Percentiles rank a stretch among this genome's conserved stretches.
Evolutionary conservation across 2,888 invertebrate genomes (phyloP).

Genomic region (Microchrysa polita): DNA sequence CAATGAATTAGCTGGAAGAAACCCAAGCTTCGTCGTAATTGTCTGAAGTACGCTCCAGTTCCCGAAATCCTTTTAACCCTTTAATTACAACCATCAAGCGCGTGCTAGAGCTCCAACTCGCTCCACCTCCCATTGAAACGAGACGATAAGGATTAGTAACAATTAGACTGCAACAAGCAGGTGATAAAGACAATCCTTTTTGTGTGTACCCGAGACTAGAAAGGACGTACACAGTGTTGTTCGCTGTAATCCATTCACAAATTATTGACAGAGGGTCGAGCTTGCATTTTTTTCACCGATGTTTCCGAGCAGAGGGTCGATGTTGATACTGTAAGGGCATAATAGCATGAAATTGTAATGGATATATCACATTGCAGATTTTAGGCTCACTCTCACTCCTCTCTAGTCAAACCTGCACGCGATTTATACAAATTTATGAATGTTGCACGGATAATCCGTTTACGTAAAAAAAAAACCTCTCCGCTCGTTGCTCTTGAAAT

Average conservation of each 20-base stretch:
- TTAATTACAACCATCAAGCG: neutral
- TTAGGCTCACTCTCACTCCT: neutral
- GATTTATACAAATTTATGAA: no score
- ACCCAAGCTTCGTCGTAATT: conserved; percentile 15
- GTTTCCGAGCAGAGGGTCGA: neutral
- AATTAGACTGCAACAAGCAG: conserved; percentile 40
- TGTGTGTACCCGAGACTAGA: neutral
- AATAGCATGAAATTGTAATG: neutral
- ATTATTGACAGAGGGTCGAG: neutral
- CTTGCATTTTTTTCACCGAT: neutral
- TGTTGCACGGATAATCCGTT: no score
- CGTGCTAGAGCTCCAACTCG: neutral
- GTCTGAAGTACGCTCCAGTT: conserved; percentile 17
- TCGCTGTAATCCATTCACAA: conserved; percentile 12
- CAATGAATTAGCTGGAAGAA: conserved; percentile 31
- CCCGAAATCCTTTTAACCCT: conserved; percentile 24
- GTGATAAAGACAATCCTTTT: conserved; percentile 33
- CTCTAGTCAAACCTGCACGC: neutral
- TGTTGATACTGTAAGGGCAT: neutral
- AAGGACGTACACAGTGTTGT: conserved; percentile 8
- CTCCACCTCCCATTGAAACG: neutral
- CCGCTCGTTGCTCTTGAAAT: no score
- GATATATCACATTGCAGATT: conserved; percentile 4
- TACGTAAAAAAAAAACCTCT: no score
- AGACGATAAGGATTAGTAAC: conserved; percentile 34